Base-by-base conservation (phyloP, 2,888 invertebrate species). In the Bedellia somnulentella region DNA sequence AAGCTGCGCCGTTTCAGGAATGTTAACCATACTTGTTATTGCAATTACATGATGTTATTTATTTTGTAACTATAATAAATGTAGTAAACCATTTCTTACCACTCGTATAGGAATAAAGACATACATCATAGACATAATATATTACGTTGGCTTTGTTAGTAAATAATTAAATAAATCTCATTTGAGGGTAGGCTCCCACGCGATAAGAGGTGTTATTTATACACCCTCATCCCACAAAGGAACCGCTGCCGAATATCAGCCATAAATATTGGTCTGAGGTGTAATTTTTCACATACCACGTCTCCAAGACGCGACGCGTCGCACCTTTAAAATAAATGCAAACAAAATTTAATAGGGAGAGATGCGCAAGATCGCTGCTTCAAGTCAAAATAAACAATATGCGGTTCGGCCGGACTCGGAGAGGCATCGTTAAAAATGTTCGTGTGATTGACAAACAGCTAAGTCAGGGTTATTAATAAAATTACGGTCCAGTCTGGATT, bases 291-390 rank as follows among this genome's bases (percentile, higher is more conserved):
- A 75, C 75, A 75, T 75, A 73, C 75, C 75, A 67, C 57, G 67
- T 70, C 71, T 63, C 52, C 54, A n/a, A n/a, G n/a, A n/a, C n/a
- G 58, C 64, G 70, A 61, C 36, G 60, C 71, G 71, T 71, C 75
- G 73, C 75, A 73, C 73, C 75, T 75, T 75, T 68, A 73, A 75
- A 75, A 75, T 73, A 73, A 75, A 75, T 73, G 75, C 75, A 75
- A 73, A 75, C 73, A 73, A 75, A 75, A 73, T 73, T 71, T 75
- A 75, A 75, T 75, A 75, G 75, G 73, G 73, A 73, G 71, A 73
- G 75, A 70, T 71, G 73, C 73, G 62, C 73, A 55, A 71, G 67
- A 67, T 62, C 61, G 70, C 70, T 57, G 48, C 48, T 64, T 64
- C 64, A 62, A 57, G 66, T 67, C 70, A 70, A 75, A 73, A 73